Base-by-base conservation (phyloP, 1,140 invertebrate species). In the Drosophila pandora region DNA sequence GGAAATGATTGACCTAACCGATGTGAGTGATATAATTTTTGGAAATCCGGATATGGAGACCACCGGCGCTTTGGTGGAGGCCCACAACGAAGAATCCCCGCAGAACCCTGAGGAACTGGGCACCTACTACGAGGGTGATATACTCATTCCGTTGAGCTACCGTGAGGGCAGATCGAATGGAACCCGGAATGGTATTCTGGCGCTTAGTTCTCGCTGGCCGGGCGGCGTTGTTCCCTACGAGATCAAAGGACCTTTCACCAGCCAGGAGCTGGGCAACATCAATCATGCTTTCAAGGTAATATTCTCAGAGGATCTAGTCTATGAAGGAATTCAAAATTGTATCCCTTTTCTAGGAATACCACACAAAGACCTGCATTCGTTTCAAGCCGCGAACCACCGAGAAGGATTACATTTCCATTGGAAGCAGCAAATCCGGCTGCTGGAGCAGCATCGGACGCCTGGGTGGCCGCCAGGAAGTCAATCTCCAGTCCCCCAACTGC, bases 401-500 rank as follows among this genome's bases (percentile, higher is more conserved):
- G 57, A 88, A 37, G 1, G 95, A 96, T 89, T 96, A 96, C 84
- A 92, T 96, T 22, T 90, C 93, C 2, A 95, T 96, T 39, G 94
- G 93, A 0, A 95, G 93, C 52, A 92, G 92, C 2, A 94, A 94
- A 17, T 94, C 94, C 0, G 96, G 97, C 2, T 97, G 97, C 87
- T 97, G 96, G 95, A 96, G 95, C 7, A 94, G 93, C 72, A 94
- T 97, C 2, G 96, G 96, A 0, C 92, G 94, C 0, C 91, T 95
- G 5, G 95, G 95, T 73, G 92, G 93, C 22, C 88, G 90, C 10
- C 82, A 92, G 60, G 78, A 79, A 13, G 76, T 92, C 6, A 92
- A 92, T 60, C 53, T 92, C 7, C 87, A 92, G 9, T 93, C 92
- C 1, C 95, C 95, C 2, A 95, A 95, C 2, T 97, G 97, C 79